These are phyloP conservation scores for Erannis defoliaria DNA, from an alignment of 2,888 invertebrate species.

Conservation along the genomic window DNA sequence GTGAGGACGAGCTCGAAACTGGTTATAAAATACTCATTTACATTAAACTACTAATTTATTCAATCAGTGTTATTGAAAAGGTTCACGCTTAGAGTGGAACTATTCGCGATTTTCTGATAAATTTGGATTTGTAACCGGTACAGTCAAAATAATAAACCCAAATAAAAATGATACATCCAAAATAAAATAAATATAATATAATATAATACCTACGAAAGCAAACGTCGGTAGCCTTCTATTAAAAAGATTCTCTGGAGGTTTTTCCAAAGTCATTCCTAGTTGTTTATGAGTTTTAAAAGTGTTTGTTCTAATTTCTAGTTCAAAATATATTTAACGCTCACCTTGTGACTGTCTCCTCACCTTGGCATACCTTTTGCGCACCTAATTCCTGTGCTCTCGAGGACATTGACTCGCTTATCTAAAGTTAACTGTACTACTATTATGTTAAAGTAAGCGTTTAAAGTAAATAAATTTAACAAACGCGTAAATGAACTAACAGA, in stretches of 20 bases:
- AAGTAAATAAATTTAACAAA: background rate
- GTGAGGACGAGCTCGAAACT: slow-evolving; percentile 66
- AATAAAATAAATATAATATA: background rate
- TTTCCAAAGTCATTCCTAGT: slow-evolving; percentile 12
- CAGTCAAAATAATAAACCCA: background rate
- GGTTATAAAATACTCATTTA: slow-evolving; percentile 72
- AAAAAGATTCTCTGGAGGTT: background rate
- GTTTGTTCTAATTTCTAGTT: slow-evolving; percentile 42
- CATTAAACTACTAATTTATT: slow-evolving; percentile 62
- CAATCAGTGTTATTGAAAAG: slow-evolving; percentile 49
- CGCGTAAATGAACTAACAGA: background rate
- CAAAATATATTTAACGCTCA: slow-evolving; percentile 48
- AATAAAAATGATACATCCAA: background rate
- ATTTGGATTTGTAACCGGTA: slow-evolving; percentile 8
- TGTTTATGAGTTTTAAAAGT: slow-evolving; percentile 35
- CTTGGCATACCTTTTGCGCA: slow-evolving; percentile 73
- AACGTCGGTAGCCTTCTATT: slow-evolving; percentile 3
- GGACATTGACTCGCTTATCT: slow-evolving; percentile 72
- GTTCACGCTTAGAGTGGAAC: slow-evolving; percentile 42
- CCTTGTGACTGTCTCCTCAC: slow-evolving; percentile 69
- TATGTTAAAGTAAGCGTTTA: slow-evolving; percentile 2
- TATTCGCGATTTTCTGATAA: slow-evolving; percentile 40
- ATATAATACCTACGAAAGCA: slow-evolving; percentile 24
- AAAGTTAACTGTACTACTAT: slow-evolving; percentile 38
- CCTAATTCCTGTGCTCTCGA: slow-evolving; percentile 62